Evolutionary conservation across 2,888 invertebrate species (phyloP).

Genomic region (Syritta pipiens): DNA sequence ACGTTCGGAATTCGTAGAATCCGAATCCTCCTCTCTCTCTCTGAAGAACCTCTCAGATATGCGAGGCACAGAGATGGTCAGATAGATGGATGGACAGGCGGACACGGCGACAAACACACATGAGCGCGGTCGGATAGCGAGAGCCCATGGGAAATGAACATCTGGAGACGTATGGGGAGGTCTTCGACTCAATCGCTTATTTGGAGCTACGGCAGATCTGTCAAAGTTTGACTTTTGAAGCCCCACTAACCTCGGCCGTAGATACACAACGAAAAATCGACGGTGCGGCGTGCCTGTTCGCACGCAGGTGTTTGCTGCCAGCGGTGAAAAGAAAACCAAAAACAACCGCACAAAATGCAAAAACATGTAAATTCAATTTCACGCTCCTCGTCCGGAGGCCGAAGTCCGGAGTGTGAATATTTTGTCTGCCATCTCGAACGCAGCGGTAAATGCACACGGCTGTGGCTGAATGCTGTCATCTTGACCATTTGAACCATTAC

Average conservation of each 20-base stretch:
- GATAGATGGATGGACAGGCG: conserved; percentile 38
- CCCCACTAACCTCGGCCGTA: conserved; percentile 41
- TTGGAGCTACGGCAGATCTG: not conserved
- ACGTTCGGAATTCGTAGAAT: conserved; percentile 41
- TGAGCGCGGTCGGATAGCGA: conserved; percentile 8
- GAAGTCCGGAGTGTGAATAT: conserved; percentile 61
- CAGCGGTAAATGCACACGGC: conserved; percentile 49
- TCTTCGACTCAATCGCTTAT: not conserved
- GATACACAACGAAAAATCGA: not conserved
- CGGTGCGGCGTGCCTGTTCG: conserved; percentile 18
- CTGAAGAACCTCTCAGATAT: conserved; percentile 35
- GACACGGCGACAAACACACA: conserved; percentile 31
- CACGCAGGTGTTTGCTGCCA: conserved; percentile 55
- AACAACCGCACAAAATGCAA: conserved; percentile 30
- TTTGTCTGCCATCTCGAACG: conserved; percentile 48
- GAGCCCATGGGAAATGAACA: conserved; percentile 53
- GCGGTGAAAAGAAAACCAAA: not conserved
- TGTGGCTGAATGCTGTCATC: conserved; percentile 39
- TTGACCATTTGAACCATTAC: conserved; percentile 46
- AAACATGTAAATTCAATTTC: conserved; percentile 68
- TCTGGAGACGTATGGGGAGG: conserved; percentile 15
- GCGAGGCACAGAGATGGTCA: conserved; percentile 23
- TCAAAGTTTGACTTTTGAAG: not conserved
- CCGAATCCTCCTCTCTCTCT: no score
- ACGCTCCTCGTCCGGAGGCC: no score